Conservation (phyloP, 1,140 invertebrate genomes). For the Calycopis cecrops region DNA sequence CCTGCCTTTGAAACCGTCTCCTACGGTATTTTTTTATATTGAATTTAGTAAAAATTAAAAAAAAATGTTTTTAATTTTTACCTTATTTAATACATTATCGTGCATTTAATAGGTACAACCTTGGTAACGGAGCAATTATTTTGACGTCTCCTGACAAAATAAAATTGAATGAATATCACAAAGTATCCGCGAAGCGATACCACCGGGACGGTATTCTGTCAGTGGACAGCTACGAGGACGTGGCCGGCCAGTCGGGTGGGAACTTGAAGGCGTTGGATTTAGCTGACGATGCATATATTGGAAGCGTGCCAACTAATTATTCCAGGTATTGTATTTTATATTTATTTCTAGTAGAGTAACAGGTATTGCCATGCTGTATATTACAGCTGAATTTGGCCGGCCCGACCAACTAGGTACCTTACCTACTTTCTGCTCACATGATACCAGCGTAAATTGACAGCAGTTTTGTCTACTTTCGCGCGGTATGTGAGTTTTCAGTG, state of each 20-base stretch:
- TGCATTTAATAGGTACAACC: constrained; percentile 80
- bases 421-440: too few relatives aligned
- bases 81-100: neutral
- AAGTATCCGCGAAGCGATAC: constrained; percentile 88
- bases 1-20: too few relatives aligned
- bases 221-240: constrained; percentile 86
- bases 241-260: constrained; percentile 87
- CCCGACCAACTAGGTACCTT: too few relatives aligned
- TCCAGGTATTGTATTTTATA: constrained; percentile 83
- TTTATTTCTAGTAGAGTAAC: too few relatives aligned
- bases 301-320: constrained; percentile 85
- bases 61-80: too few relatives aligned
- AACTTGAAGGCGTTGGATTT: constrained; percentile 89
- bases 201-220: constrained; percentile 90
- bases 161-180: constrained; percentile 84
- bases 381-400: too few relatives aligned
- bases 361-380: too few relatives aligned
- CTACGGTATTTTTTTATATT: too few relatives aligned
- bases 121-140: constrained; percentile 89
- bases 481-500: too few relatives aligned
- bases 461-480: too few relatives aligned
- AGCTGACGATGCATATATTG: constrained; percentile 87
- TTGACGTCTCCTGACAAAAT: constrained; percentile 85
- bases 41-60: neutral
- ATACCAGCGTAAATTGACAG: too few relatives aligned